phyloP scores from a whole-genome alignment of 2,113 vertebrate species.

The Rhineura floridana region DNA sequence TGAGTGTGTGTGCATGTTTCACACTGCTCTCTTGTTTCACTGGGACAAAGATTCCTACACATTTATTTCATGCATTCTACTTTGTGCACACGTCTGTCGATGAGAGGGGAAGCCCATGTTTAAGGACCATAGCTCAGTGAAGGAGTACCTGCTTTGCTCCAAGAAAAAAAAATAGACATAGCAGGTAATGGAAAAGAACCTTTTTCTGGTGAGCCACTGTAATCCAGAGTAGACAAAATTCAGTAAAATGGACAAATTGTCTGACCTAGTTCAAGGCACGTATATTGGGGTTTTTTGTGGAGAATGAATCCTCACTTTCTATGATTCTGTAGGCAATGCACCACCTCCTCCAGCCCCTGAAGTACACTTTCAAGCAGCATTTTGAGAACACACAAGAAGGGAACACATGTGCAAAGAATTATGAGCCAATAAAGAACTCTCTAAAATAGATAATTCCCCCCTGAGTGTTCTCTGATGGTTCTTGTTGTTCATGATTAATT shows the following conservation, averaged over 20 bases:
- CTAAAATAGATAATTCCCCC: not conserved
- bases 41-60: not conserved
- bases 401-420: no score
- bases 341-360: not conserved
- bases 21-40: no score
- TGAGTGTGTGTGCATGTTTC: no score
- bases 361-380: not conserved
- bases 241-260: no score
- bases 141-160: no score
- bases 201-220: no score
- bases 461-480: not conserved
- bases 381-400: not conserved
- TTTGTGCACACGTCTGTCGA: not conserved
- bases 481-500: not conserved
- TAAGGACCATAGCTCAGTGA: no score
- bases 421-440: not conserved
- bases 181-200: no score
- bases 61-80: not conserved
- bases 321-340: not conserved
- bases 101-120: no score
- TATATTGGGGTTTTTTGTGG: not conserved
- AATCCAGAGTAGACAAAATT: no score
- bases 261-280: not conserved
- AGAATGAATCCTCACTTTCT: not conserved
- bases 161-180: no score